Base-by-base conservation (phyloP, 2,888 invertebrate species). In the Melieria picta region DNA sequence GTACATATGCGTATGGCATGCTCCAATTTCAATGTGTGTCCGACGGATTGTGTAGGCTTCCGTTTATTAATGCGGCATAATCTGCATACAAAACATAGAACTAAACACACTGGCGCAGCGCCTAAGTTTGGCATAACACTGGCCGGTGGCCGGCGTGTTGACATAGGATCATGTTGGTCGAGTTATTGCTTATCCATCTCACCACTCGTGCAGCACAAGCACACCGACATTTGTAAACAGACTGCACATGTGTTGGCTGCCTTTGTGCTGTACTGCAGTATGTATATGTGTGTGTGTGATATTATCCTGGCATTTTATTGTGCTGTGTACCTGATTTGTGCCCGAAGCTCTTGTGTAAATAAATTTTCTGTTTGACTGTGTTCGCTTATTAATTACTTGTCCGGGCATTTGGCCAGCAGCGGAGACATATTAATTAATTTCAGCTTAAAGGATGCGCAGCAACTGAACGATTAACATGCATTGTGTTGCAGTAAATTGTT, bases 301-400 rank as follows among this genome's bases (percentile, higher is more conserved):
- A 46, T 58, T 65, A 58, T 43, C 62, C 16, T 62, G 45, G 62
- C 47, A 47, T 13, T 46, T 30, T 63, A 63, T 63, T 48, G 63
- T 16, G 5, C 48, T 55, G 55, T 52, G 43, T 60, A 67, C 16
- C 60, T 67, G 67, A 69, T 57, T 63, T 43, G 63, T 66, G 70
- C 73, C 58, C 52, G 55, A 70, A 79, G 78, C 80, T 78, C 76
- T 76, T 79, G 79, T 77, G 78, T 79, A 79, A 79, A 79, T 79
- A 79, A 76, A 76, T 75, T 76, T 77, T 77, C 76, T 72, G 63
- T 69, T 72, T 69, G 72, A 13, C 47, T 45, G 65, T 56, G 77
- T 57, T 78, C 78, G 77, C 76, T 79, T 80, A 80, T 80, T 80
- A 80, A 80, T 80, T 80, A 79, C 79, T 80, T 79, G 79, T 79